Conservation (phyloP, 2,113 vertebrate species). For the Halichoeres trimaculatus region DNA sequence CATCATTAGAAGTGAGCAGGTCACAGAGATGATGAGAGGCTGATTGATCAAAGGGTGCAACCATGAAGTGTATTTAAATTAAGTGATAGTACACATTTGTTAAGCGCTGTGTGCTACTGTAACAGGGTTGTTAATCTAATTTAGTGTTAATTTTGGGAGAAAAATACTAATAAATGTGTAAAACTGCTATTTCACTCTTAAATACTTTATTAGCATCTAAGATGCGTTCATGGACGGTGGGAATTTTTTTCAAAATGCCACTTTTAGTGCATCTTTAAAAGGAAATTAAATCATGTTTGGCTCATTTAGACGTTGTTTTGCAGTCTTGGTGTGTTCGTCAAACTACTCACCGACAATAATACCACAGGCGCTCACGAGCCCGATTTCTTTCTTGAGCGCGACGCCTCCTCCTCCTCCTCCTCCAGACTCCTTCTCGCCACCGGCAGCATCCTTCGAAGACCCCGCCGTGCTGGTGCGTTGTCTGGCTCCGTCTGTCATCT, state of each 20-base stretch:
- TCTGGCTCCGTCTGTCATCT: slow-evolving; percentile 85
- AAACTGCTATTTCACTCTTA: no score
- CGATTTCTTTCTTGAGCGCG: slow-evolving; percentile 93
- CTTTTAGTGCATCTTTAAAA: no score
- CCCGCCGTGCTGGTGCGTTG: slow-evolving; percentile 75
- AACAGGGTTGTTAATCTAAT: no score
- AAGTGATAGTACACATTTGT: neutral
- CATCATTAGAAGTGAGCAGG: neutral
- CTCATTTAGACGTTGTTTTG: no score
- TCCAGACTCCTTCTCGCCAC: slow-evolving; percentile 42
- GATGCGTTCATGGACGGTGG: no score
- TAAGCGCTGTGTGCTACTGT: no score
- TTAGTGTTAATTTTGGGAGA: neutral
- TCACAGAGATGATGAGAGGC: slow-evolving; percentile 18
- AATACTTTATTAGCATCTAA: no score
- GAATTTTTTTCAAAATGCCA: no score
- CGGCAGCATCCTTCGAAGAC: slow-evolving; percentile 66
- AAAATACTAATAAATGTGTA: no score
- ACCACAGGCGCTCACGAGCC: slow-evolving; percentile 91
- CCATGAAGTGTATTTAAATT: neutral
- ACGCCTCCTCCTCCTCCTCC: slow-evolving; percentile 77
- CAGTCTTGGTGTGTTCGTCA: no score
- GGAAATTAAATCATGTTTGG: no score
- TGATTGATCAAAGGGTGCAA: slow-evolving; percentile 3
- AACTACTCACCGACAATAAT: slow-evolving; percentile 91